Conservation (phyloP, 2,888 invertebrate species). For the Drosophila rellima region DNA sequence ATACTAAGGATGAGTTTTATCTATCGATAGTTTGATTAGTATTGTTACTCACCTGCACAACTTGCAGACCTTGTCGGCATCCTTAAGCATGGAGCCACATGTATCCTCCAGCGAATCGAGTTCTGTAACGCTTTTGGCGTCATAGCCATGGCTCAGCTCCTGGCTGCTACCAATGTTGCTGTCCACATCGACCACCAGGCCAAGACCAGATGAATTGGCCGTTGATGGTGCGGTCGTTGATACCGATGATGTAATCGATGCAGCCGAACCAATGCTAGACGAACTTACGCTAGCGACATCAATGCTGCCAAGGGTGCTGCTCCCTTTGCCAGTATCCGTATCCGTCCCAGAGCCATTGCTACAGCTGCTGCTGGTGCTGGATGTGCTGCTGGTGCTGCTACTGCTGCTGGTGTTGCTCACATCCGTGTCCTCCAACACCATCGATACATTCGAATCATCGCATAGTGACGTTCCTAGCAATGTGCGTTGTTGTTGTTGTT, state of each 20-base stretch:
- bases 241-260: slow-evolving; percentile 60
- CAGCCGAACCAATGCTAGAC: slow-evolving; percentile 63
- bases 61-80: slow-evolving; percentile 88
- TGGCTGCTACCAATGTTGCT: slow-evolving; percentile 62
- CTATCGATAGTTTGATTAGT: not conserved
- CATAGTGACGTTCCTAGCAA: slow-evolving; percentile 43
- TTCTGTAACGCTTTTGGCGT: slow-evolving; percentile 79
- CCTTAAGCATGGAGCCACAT: slow-evolving; percentile 77
- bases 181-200: slow-evolving; percentile 77
- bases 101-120: slow-evolving; percentile 85
- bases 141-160: slow-evolving; percentile 75
- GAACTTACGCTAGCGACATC: slow-evolving; percentile 67
- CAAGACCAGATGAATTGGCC: slow-evolving; percentile 60
- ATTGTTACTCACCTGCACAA: slow-evolving; percentile 88
- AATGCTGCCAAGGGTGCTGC: slow-evolving; percentile 61
- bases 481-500: slow-evolving; percentile 22
- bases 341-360: slow-evolving; percentile 60
- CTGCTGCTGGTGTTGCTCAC: slow-evolving; percentile 66
- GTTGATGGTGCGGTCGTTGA: slow-evolving; percentile 50
- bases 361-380: slow-evolving; percentile 49
- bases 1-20: not conserved
- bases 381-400: slow-evolving; percentile 54
- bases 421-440: slow-evolving; percentile 63
- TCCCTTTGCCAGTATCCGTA: slow-evolving; percentile 68
- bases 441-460: slow-evolving; percentile 58